Evolutionary conservation across 2,888 invertebrate genomes (phyloP).

Genomic region (Rotaria magnacalcarata): DNA sequence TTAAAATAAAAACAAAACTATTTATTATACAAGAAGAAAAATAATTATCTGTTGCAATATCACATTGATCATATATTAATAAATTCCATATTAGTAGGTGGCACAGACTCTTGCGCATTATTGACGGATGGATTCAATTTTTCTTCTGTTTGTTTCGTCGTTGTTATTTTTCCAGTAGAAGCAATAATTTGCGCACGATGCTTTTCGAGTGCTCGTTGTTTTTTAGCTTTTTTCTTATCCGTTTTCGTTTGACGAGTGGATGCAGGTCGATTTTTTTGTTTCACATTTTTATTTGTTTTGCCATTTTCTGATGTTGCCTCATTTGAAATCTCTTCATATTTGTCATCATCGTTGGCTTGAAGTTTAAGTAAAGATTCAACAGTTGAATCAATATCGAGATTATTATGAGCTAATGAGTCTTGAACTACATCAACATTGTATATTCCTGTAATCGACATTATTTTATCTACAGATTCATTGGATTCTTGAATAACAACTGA

Average conservation of each 20-base stretch:
- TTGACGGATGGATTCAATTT: background rate
- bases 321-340: background rate
- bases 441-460: background rate
- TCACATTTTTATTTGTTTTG: background rate
- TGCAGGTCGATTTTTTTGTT: background rate
- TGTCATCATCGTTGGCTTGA: background rate
- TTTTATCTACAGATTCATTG: background rate
- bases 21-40: background rate
- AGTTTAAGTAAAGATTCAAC: background rate
- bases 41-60: background rate
- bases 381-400: background rate
- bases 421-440: background rate
- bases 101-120: background rate
- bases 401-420: background rate
- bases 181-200: background rate
- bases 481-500: background rate
- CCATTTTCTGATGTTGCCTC: background rate
- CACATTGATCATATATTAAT: background rate
- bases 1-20: background rate
- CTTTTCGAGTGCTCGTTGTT: conserved; percentile 22
- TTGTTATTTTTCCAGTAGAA: background rate
- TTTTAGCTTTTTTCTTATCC: conserved; percentile 30
- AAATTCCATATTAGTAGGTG: background rate
- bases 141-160: background rate
- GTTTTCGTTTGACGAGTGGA: background rate